These are phyloP conservation scores for Hydraecia micacea DNA, from an alignment of 2,888 invertebrate species.

Conservation along the genomic window DNA sequence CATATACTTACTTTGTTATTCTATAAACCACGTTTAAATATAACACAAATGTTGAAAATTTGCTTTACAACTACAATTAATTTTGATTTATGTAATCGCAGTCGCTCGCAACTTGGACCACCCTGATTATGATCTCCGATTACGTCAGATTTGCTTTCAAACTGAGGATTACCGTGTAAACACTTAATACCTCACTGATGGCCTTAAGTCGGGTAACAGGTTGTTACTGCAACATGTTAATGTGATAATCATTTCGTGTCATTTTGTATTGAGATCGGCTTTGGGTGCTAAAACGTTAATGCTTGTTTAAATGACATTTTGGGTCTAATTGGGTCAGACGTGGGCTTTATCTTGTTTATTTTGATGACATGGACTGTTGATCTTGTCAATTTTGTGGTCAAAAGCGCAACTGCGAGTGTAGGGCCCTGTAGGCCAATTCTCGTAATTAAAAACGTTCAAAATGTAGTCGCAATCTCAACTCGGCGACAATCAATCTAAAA, in stretches of 20 bases:
- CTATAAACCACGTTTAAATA: too few relatives aligned
- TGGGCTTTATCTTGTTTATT: conserved; percentile 17
- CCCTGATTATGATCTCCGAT: conserved; percentile 64
- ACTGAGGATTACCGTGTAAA: conserved; percentile 72
- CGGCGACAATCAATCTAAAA: too few relatives aligned
- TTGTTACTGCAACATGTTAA: conserved; percentile 57
- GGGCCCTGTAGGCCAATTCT: too few relatives aligned
- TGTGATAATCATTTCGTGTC: conserved; percentile 59
- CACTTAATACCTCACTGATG: conserved; percentile 69
- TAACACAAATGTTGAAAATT: too few relatives aligned
- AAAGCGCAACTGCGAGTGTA: not conserved
- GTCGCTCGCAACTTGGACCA: conserved; percentile 16
- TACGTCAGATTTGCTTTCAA: conserved; percentile 71
- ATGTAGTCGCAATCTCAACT: too few relatives aligned
- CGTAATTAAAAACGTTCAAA: too few relatives aligned
- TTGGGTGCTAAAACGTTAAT: conserved; percentile 41
- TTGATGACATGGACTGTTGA: not conserved
- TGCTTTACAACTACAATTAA: too few relatives aligned
- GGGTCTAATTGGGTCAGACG: conserved; percentile 32
- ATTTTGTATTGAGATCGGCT: conserved; percentile 48
- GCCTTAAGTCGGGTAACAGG: conserved; percentile 60
- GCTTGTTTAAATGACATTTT: conserved; percentile 42
- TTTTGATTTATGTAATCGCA: too few relatives aligned
- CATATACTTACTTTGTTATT: too few relatives aligned
- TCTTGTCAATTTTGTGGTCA: not conserved